Conservation (phyloP, 2,888 invertebrate species). For the Phyllotreta cruciferae region DNA sequence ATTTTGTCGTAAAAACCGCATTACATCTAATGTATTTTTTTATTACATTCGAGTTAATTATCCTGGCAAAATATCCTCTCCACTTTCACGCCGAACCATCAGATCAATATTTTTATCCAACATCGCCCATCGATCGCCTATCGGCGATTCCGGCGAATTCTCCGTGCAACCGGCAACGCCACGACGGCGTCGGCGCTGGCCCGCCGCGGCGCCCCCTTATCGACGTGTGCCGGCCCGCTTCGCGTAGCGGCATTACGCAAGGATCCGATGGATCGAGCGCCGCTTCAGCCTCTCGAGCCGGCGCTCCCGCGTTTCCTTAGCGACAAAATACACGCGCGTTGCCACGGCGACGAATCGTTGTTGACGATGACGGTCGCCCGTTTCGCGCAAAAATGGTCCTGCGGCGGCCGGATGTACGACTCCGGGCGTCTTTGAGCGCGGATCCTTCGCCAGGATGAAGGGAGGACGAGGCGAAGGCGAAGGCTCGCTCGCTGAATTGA, state of each 20-base stretch:
- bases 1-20: too few species aligned
- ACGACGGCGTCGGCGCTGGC: slow-evolving; percentile 16
- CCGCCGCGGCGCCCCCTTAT: slow-evolving; percentile 16
- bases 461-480: too few species aligned
- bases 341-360: slow-evolving; percentile 53
- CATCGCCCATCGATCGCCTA: too few species aligned
- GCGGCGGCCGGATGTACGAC: slow-evolving; percentile 12
- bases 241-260: slow-evolving; percentile 25
- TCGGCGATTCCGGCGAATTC: too few species aligned
- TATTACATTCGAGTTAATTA: too few species aligned
- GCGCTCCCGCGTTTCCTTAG: slow-evolving; percentile 28
- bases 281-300: slow-evolving; percentile 20
- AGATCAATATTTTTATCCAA: too few species aligned
- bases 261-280: slow-evolving; percentile 30
- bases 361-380: slow-evolving; percentile 21
- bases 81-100: too few species aligned
- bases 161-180: slow-evolving; percentile 9
- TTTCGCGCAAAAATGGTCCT: slow-evolving; percentile 36
- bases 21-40: too few species aligned
- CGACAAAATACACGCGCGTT: slow-evolving; percentile 47
- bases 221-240: too few species aligned
- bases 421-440: slow-evolving; percentile 9
- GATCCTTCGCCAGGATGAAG: too few species aligned
- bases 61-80: too few species aligned
- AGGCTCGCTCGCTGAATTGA: too few species aligned